These are phyloP conservation scores for Globodera rostochiensis DNA, from an alignment of 1,140 invertebrate genomes.

Conservation along the genomic window DNA sequence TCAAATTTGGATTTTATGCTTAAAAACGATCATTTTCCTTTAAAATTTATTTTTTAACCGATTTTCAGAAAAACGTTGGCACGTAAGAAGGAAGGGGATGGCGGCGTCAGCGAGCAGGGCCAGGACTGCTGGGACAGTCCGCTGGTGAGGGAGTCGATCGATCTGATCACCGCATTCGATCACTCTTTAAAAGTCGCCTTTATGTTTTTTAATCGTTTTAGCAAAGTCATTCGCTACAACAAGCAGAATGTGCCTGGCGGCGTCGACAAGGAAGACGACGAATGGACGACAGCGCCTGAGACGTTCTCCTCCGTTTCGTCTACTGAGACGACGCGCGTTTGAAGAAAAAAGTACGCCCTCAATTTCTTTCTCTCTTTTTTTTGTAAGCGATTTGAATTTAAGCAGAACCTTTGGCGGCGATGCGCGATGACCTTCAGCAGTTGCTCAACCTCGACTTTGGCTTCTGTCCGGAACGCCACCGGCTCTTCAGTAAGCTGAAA, in stretches of 20 bases:
- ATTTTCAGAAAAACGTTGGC: too few species aligned
- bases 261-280: neutral
- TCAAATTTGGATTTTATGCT: too few species aligned
- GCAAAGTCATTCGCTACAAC: neutral
- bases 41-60: too few species aligned
- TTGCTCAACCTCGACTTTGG: constrained; percentile 48
- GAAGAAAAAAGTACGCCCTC: neutral
- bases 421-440: neutral
- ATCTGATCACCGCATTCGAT: too few species aligned
- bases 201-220: too few species aligned
- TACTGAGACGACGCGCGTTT: neutral
- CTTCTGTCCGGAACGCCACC: constrained; percentile 57
- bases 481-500: constrained; percentile 60
- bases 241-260: neutral
- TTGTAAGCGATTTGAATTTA: neutral
- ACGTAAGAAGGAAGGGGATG: neutral
- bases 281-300: neutral
- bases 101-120: neutral
- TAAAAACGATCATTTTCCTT: neutral
- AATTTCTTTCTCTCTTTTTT: too few species aligned
- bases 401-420: constrained; percentile 3
- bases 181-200: too few species aligned
- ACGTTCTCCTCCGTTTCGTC: neutral
- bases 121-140: neutral
- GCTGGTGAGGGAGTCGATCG: too few species aligned